phyloP scores from a whole-genome alignment of 92 coral and sea anemone genomes.

The Siderastrea siderea region DNA sequence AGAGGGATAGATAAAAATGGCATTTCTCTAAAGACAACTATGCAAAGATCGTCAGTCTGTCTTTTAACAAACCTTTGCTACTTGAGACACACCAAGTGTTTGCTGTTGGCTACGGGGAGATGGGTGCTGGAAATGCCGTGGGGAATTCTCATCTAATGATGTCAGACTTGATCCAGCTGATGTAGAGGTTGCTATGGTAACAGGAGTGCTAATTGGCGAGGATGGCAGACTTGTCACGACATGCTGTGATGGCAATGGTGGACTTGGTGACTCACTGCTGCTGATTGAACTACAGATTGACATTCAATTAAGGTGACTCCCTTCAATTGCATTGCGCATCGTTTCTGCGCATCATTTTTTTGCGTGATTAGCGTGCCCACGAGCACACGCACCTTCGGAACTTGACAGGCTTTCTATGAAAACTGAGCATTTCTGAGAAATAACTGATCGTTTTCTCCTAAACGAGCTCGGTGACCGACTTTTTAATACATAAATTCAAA shows the following conservation, averaged over 20 bases:
- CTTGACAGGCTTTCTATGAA: too few species aligned
- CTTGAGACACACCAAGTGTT: conserved; percentile 62
- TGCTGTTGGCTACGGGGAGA: conserved; percentile 76
- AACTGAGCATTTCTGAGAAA: too few species aligned
- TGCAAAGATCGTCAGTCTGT: not conserved
- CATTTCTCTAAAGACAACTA: not conserved
- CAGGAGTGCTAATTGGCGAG: conserved; percentile 73
- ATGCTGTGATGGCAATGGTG: conserved; percentile 58
- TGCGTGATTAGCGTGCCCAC: too few species aligned
- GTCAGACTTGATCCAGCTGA: conserved; percentile 83
- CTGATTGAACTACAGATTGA: conserved; percentile 36
- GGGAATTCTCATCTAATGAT: conserved; percentile 81
- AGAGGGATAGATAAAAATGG: not conserved
- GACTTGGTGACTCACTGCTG: conserved; percentile 59
- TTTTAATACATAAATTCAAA: too few species aligned
- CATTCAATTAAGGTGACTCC: not conserved
- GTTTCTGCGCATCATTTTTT: too few species aligned
- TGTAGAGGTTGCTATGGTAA: conserved; percentile 84
- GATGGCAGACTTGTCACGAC: conserved; percentile 70
- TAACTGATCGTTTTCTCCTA: too few species aligned
- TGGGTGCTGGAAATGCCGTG: conserved; percentile 88
- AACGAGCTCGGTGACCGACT: too few species aligned
- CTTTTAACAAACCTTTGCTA: conserved; percentile 38
- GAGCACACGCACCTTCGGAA: too few species aligned
- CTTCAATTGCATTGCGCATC: too few species aligned